Evolutionary conservation across 2,113 vertebrate species (phyloP), one percentile per base, ranked within the genome.

Genomic region (Passer domesticus): DNA sequence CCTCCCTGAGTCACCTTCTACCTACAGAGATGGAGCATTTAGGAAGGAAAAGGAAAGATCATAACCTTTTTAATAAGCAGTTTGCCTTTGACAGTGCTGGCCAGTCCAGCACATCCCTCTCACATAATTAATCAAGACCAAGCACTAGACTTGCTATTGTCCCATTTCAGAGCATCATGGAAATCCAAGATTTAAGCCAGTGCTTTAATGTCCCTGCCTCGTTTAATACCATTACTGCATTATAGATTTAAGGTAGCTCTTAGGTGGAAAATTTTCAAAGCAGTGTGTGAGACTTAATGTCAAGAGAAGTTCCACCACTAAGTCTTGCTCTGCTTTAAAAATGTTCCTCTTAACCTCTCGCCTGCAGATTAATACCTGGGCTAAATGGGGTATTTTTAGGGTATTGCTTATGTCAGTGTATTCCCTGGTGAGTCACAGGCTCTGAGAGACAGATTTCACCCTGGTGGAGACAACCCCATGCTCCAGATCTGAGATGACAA

Each of bases 71-170:
- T 70, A 70, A 89, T 72, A 75, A 94, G 72, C 20, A 81, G 46
- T 88, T 94, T 95, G 35, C 81, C 47, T 68, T 17, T 43, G 70
- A 63, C 24, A 53, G 59, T 12, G 27, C 77, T 93, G 70, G 68
- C 74, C 85, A 80, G 64, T 63, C 68, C 81, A 82, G 75, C 78
- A 43, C 72, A 64, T 77, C 46, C 23, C 35, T 94, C 60, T 75
- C 72, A 59, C 43, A 68, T 41, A 95, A 91, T 95, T 92, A 92
- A 97, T 95, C 86, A 95, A 73, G 75, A 79, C 64, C 53, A 85
- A 97, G 74, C 2, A 10, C 22, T 77, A 58, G 76, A 67, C 73
- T 92, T 87, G 62, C n/a, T 60, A 44, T 81, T 0, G 0, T 67
- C 47, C 31, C 62, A 12, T 88, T 96, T 91, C 95, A 89, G 52